Evolutionary conservation across 2,113 vertebrate species (phyloP), one percentile per base, ranked within the genome.

Genomic region (Cariama cristata): DNA sequence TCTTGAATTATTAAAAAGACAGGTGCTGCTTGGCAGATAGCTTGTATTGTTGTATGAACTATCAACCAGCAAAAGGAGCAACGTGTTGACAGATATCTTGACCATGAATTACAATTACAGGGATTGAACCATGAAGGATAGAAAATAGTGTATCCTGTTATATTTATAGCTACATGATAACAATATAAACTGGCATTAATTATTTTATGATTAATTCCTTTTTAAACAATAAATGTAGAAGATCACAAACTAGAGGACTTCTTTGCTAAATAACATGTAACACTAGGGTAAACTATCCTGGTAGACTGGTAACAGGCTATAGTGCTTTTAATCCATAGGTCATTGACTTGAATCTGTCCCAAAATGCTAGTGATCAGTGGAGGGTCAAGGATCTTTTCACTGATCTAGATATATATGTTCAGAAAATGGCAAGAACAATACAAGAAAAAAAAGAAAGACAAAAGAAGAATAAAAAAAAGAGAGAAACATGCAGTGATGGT

Each of bases 1-100:
- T 47, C 81, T 30, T 98, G 82, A 97, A 97, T 97, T 97, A 97
- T 97, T 97, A 79, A 98, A 97, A 81, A 96, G 67, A 84, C 21
- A 79, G 63, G 77, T 94, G 60, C 35, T 72, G 12, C 45, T 91
- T 64, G 49, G 28, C 83, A 89, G 56, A 88, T 28, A 87, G 50
- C 73, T 96, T 90, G 75, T 67, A 63, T 53, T 97, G 86, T 94
- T 92, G 55, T 89, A 72, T 73, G 64, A 95, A 73, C 68, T 88
- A 55, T 56, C 67, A 92, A 79, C 56, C 55, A 84, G 91, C 44
- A 88, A 71, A 97, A 83, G 91, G 49, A 93, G 69, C 63, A 66
- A 62, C 35, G 56, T 66, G 49, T 72, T 97, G 86, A 91, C 59
- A 79, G 53, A 32, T 91, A 95, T 49, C n/a, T 91, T 95, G 84